Evolutionary conservation across 1,140 invertebrate species (phyloP).

Genomic region (Paramacrobiotus metropolitanus): DNA sequence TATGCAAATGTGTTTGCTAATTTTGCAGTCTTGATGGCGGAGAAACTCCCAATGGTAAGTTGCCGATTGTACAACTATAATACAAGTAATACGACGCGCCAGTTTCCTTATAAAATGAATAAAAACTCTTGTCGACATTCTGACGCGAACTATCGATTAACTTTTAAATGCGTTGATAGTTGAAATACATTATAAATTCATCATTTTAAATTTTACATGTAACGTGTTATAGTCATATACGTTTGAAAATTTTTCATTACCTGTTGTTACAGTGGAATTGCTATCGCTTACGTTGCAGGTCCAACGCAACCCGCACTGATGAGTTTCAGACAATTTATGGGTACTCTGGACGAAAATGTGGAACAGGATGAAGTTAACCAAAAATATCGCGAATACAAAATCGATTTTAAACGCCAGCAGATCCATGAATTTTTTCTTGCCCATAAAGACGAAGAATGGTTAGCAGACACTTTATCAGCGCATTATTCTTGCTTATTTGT

Average conservation of each 20-base stretch:
- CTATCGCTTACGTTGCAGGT: too few relatives aligned
- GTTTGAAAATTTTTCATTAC: too few relatives aligned
- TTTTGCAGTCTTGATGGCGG: too few relatives aligned
- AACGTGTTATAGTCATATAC: too few relatives aligned
- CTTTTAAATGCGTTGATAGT: background rate
- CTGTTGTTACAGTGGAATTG: too few relatives aligned
- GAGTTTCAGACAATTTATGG: constrained; percentile 86
- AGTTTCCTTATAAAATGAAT: background rate
- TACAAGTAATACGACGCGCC: too few relatives aligned
- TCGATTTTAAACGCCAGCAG: constrained; percentile 83
- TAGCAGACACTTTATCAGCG: constrained; percentile 22
- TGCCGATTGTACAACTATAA: too few relatives aligned
- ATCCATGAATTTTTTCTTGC: constrained; percentile 94
- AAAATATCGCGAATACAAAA: constrained; percentile 95
- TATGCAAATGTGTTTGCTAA: too few relatives aligned
- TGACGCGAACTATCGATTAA: background rate
- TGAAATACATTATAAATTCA: background rate
- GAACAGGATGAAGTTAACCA: constrained; percentile 85
- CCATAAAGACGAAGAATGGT: constrained; percentile 99
- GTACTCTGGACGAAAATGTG: constrained; percentile 86
- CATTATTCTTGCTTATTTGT: constrained; percentile 2
- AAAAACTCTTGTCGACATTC: background rate
- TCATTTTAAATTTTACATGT: background rate
- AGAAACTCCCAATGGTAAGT: too few relatives aligned
- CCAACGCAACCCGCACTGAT: constrained; percentile 66